Conservation (phyloP, 2,888 invertebrate genomes). For the Mycogona germanica region DNA sequence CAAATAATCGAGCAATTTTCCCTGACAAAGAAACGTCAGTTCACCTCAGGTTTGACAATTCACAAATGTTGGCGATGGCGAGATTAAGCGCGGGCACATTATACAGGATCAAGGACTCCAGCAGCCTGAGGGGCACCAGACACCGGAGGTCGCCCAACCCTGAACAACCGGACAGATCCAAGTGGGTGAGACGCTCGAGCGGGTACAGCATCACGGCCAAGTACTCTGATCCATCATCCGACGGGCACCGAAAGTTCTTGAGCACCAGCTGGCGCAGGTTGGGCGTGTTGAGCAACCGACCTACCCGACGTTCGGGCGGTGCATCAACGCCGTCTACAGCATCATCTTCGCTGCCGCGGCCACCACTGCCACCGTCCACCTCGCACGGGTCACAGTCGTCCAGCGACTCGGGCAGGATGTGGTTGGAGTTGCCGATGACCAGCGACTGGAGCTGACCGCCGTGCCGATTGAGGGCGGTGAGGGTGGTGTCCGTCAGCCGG, state of each 20-base stretch:
- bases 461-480: conserved; percentile 53
- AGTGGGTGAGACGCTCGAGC: conserved; percentile 47
- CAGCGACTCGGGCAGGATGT: conserved; percentile 41
- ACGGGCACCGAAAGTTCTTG: conserved; percentile 34
- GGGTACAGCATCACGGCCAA: conserved; percentile 45
- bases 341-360: too few relatives aligned
- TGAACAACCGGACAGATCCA: conserved; percentile 57
- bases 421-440: conserved; percentile 54
- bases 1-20: too few relatives aligned
- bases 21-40: too few relatives aligned
- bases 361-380: too few relatives aligned
- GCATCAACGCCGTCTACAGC: conserved; percentile 8
- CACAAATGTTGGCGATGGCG: conserved; percentile 37
- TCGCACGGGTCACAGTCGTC: too few relatives aligned
- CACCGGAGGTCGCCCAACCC: conserved; percentile 52
- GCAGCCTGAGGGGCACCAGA: conserved; percentile 48
- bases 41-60: conserved; percentile 41
- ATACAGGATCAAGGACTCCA: conserved; percentile 64
- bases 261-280: conserved; percentile 47
- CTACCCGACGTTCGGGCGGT: too few relatives aligned
- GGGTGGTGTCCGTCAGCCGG: conserved; percentile 47
- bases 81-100: conserved; percentile 56
- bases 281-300: conserved; percentile 45
- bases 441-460: conserved; percentile 55
- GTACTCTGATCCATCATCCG: conserved; percentile 29